Conservation (phyloP, 1,140 invertebrate genomes). For the Ceratoteleas bidentatus region DNA sequence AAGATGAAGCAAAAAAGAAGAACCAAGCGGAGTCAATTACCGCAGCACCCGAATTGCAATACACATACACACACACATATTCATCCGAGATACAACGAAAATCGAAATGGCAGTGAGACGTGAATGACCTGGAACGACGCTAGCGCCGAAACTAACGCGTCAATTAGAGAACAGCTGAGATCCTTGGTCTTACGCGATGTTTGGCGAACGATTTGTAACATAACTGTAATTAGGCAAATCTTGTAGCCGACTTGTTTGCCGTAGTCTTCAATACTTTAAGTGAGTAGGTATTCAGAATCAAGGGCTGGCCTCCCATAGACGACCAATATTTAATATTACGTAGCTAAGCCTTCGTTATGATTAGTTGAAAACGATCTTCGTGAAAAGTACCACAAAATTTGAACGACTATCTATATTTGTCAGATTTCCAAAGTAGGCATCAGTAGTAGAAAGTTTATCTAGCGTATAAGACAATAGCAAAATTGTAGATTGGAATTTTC, state of each 20-base stretch:
- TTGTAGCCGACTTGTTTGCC: neutral
- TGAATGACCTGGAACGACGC: constrained; percentile 21
- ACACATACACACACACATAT: neutral
- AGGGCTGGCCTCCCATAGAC: neutral
- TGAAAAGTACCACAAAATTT: no score
- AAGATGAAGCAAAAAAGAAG: neutral
- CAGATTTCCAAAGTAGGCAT: no score
- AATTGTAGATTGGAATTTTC: no score
- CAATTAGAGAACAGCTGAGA: constrained; percentile 24
- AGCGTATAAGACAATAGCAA: no score
- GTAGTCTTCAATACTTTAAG: constrained; percentile 13
- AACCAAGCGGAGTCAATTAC: neutral
- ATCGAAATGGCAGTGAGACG: neutral
- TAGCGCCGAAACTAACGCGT: constrained; percentile 12
- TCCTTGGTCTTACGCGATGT: constrained; percentile 14
- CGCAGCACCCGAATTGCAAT: no score
- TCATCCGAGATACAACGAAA: constrained; percentile 35
- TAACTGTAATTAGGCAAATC: no score
- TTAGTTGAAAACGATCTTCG: no score
- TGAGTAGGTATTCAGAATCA: neutral
- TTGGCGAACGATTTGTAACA: constrained; percentile 8
- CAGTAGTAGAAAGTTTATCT: no score
- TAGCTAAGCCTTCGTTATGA: no score
- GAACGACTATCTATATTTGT: no score
- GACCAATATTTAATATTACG: neutral